phyloP scores from a whole-genome alignment of 2,888 invertebrate species.

The Thalpophila matura region DNA sequence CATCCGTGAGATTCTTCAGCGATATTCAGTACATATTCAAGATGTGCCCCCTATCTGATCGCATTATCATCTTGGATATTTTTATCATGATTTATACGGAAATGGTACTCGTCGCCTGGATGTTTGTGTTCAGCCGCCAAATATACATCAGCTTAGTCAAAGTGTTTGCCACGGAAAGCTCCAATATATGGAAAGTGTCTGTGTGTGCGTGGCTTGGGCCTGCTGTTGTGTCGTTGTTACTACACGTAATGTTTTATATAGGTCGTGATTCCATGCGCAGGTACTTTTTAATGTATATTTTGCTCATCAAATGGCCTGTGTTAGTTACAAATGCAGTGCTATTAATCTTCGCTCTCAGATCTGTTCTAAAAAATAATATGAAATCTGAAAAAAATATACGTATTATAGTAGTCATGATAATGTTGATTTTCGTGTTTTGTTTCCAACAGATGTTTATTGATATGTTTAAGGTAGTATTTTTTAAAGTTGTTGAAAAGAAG shows the following conservation, averaged over 20 bases:
- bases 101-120: constrained; percentile 78
- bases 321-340: constrained; percentile 76
- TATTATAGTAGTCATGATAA: constrained; percentile 77
- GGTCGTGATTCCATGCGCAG: constrained; percentile 45
- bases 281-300: constrained; percentile 68
- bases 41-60: constrained; percentile 33
- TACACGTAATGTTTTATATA: constrained; percentile 54
- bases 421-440: constrained; percentile 80
- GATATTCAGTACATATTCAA: constrained; percentile 68
- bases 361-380: constrained; percentile 73
- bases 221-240: constrained; percentile 57
- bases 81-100: constrained; percentile 76
- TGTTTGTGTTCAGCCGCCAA: constrained; percentile 81
- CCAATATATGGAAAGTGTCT: constrained; percentile 72
- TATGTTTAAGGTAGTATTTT: constrained; percentile 71
- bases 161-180: constrained; percentile 70
- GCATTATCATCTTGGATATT: constrained; percentile 62
- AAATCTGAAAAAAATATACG: constrained; percentile 69
- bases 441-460: constrained; percentile 80
- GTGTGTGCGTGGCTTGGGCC: constrained; percentile 76
- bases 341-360: constrained; percentile 73
- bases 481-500: constrained; percentile 52
- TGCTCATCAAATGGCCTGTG: constrained; percentile 81
- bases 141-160: constrained; percentile 81
- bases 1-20: constrained; percentile 72